A percentile compares a stretch with the other conserved stretches of the same genome.
Evolutionary conservation across 2,888 invertebrate genomes (phyloP).

Genomic region (Pteria penguin): DNA sequence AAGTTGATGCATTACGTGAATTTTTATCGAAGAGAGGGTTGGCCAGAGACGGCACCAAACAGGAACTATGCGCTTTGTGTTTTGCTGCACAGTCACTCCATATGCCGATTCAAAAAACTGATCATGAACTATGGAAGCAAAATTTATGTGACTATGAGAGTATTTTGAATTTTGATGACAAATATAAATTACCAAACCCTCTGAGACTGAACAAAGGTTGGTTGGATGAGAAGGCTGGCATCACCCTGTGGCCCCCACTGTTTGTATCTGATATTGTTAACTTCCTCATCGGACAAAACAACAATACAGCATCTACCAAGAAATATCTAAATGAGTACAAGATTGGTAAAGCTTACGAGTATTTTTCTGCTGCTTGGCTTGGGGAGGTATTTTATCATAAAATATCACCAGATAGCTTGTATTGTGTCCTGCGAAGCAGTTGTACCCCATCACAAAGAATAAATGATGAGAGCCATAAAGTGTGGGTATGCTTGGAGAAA

Average conservation of each 20-base stretch:
- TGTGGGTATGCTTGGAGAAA: conserved; percentile 10
- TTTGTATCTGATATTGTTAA: not conserved
- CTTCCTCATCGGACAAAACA: conserved; percentile 1
- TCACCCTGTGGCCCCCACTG: conserved; percentile 7
- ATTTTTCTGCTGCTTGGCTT: conserved; percentile 21
- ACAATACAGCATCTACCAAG: not conserved
- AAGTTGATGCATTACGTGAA: not conserved
- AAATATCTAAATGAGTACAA: conserved; percentile 17
- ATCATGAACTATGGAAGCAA: not conserved
- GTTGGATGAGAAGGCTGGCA: conserved; percentile 4
- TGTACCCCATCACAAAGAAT: conserved; percentile 12
- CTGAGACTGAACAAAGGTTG: not conserved
- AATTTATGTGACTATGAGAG: not conserved
- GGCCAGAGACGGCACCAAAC: not conserved
- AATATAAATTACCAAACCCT: conserved; percentile 3
- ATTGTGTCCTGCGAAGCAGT: conserved; percentile 2
- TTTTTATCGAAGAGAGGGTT: conserved; percentile 1
- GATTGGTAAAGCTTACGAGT: conserved; percentile 27
- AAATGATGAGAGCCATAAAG: not conserved
- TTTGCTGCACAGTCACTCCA: not conserved
- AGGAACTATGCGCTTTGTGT: not conserved
- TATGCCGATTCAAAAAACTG: not conserved
- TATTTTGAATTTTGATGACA: not conserved
- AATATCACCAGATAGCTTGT: not conserved
- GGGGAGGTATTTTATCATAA: conserved; percentile 23